Conservation (phyloP, 2,797 vertebrate species). For the Eremophila alpestris region DNA sequence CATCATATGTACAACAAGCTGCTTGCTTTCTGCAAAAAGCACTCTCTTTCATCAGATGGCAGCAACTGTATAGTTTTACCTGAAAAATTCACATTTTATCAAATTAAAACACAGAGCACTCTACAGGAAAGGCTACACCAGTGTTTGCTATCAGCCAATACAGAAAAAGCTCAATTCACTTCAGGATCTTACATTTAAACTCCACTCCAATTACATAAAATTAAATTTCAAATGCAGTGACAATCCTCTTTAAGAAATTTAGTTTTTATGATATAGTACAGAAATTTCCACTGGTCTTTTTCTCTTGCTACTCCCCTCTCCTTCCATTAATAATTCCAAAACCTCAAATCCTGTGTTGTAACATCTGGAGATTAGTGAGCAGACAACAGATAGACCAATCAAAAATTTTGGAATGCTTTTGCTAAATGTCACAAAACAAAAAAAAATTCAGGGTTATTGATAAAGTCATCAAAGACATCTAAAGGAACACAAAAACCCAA, state of each 20-base stretch:
- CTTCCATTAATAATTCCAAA: no score
- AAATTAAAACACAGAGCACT: not conserved
- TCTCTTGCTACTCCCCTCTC: not conserved
- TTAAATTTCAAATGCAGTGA: not conserved
- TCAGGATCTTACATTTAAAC: not conserved
- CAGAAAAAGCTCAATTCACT: not conserved
- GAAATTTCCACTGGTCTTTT: not conserved
- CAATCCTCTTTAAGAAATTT: not conserved
- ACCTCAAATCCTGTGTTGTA: not conserved
- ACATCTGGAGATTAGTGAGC: not conserved
- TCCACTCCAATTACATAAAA: not conserved
- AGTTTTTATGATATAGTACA: not conserved
- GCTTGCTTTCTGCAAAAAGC: not conserved
- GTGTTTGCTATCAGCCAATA: not conserved
- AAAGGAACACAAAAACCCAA: not conserved
- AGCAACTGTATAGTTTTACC: not conserved
- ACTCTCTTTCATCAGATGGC: not conserved
- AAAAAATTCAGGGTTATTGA: not conserved
- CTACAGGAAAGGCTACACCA: not conserved
- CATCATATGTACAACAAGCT: not conserved
- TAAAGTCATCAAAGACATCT: not conserved
- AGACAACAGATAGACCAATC: rapidly evolving
- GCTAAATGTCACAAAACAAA: not conserved
- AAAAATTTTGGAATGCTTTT: not conserved
- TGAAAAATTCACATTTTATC: not conserved